Evolutionary conservation across 92 coral and sea anemone species (phyloP).

Genomic region (Desmophyllum pertusum): DNA sequence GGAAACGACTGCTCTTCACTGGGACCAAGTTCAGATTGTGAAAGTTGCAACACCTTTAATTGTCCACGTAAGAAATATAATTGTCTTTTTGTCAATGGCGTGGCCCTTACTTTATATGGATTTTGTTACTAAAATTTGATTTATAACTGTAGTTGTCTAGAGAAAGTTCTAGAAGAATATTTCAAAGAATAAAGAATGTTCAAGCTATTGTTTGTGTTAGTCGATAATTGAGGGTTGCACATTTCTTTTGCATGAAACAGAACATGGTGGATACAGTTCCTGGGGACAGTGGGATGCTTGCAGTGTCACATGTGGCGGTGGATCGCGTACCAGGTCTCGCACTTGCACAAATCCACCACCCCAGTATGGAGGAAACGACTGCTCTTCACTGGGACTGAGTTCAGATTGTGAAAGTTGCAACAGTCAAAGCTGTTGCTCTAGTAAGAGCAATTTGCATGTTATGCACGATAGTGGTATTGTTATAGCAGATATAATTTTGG

Average conservation of each 20-base stretch:
- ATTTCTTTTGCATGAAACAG: not conserved
- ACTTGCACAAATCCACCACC: slow-evolving; percentile 6
- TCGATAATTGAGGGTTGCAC: not conserved
- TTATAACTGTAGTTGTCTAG: too few relatives aligned
- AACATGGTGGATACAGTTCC: slow-evolving; percentile 5
- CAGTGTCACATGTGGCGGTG: not conserved
- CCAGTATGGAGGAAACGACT: slow-evolving; percentile 11
- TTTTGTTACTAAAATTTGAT: too few relatives aligned
- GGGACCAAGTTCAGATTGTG: not conserved
- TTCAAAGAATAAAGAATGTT: too few relatives aligned
- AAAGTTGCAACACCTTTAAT: not conserved
- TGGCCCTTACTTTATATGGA: too few relatives aligned
- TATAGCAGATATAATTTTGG: too few relatives aligned
- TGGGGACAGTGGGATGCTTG: not conserved
- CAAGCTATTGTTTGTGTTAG: too few relatives aligned
- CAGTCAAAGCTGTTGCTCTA: not conserved
- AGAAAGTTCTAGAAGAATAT: too few relatives aligned
- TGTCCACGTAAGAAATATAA: not conserved
- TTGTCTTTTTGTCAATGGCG: too few relatives aligned
- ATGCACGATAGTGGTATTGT: not conserved
- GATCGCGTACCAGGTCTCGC: not conserved
- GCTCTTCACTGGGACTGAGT: not conserved
- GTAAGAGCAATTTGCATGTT: not conserved
- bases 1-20: not conserved
- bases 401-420: not conserved